phyloP scores from a whole-genome alignment of 2,797 vertebrate species.

The Gallinago solitaria region DNA sequence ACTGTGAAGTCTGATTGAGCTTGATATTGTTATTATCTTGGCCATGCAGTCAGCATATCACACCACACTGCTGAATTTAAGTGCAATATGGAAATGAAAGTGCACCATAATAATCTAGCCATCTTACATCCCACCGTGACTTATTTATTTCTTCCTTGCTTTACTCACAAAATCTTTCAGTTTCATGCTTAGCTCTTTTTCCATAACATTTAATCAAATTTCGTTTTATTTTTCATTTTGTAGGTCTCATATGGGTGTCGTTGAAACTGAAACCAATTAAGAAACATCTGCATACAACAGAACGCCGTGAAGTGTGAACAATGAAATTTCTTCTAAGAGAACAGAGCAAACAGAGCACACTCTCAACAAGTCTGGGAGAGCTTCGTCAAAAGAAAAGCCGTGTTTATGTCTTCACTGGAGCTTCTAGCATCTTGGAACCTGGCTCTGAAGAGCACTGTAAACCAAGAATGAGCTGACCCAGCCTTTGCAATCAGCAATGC shows the following conservation, averaged over 20 bases:
- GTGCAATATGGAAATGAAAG: neutral
- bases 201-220: slow-evolving; percentile 15
- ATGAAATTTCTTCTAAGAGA: neutral
- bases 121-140: neutral
- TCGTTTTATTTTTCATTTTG: slow-evolving; percentile 19
- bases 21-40: neutral
- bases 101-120: neutral
- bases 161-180: neutral
- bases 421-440: neutral
- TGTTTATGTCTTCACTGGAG: neutral
- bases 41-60: neutral
- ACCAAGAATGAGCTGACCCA: neutral
- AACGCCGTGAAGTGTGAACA: neutral
- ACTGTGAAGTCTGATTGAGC: neutral
- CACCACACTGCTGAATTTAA: neutral
- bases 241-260: neutral
- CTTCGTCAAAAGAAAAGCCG: neutral
- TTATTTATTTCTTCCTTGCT: neutral
- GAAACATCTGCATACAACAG: slow-evolving; percentile 16
- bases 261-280: slow-evolving; percentile 35
- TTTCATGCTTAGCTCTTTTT: neutral
- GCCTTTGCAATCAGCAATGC: neutral
- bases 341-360: neutral
- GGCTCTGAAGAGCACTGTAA: neutral
- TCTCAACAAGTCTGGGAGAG: neutral